phyloP scores from a whole-genome alignment of 2,113 vertebrate genomes.

The Daboia siamensis region DNA sequence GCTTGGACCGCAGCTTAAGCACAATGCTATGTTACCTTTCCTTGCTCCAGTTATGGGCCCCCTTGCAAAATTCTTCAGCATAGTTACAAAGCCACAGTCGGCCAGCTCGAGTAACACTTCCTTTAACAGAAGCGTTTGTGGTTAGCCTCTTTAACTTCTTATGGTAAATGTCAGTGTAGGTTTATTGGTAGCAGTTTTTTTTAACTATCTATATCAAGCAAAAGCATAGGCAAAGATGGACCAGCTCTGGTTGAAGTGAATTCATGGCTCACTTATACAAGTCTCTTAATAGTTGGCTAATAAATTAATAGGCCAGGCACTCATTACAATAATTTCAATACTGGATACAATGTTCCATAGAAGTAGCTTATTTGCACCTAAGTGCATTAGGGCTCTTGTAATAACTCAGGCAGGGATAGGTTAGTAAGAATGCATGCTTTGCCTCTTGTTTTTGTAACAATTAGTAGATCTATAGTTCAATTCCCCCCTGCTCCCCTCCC shows the following conservation, averaged over 20 bases:
- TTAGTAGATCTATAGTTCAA: constrained; percentile 46
- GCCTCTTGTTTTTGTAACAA: constrained; percentile 50
- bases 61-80: neutral
- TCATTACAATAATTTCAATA: neutral
- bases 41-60: neutral
- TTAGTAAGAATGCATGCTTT: constrained; percentile 11
- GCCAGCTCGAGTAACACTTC: neutral
- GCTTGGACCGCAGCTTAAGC: neutral
- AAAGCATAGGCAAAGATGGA: neutral
- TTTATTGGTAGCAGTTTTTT: neutral
- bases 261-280: neutral
- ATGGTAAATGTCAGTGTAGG: neutral
- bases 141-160: neutral
- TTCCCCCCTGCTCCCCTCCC: constrained; percentile 1
- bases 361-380: neutral
- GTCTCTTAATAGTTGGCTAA: neutral
- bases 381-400: neutral
- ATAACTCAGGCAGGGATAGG: constrained; percentile 9
- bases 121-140: neutral
- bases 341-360: neutral
- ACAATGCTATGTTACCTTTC: neutral
- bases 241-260: neutral
- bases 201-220: neutral
- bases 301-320: neutral
- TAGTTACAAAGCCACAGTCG: neutral